These are phyloP conservation scores for Urocolius indicus DNA, from an alignment of 2,113 vertebrate species.

Conservation along the genomic window DNA sequence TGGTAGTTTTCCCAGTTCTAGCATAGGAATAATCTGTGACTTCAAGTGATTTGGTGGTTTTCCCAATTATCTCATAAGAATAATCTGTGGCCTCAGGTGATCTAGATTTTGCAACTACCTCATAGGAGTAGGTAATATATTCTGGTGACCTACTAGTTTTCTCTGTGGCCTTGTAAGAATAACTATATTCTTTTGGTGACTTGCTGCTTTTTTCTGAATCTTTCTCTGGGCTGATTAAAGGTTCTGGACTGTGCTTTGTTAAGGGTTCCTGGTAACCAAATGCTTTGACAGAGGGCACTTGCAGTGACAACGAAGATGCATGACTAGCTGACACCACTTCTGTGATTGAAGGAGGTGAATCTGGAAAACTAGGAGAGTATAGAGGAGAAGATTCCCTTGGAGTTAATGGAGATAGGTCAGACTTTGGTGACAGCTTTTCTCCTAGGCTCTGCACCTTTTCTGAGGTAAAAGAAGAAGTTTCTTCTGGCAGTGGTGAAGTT, in stretches of 20 bases:
- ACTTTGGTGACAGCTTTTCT: constrained; percentile 81
- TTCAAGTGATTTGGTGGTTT: constrained; percentile 65
- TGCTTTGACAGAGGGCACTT: constrained; percentile 63
- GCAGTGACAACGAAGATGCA: constrained; percentile 66
- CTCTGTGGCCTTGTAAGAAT: constrained; percentile 59
- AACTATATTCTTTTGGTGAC: constrained; percentile 68
- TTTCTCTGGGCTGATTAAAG: constrained; percentile 64
- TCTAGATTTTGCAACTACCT: constrained; percentile 33
- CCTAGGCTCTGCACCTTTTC: constrained; percentile 78
- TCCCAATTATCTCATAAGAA: constrained; percentile 65
- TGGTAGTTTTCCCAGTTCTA: constrained; percentile 53
- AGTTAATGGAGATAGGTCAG: constrained; percentile 84
- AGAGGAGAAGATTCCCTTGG: constrained; percentile 80
- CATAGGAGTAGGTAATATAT: constrained; percentile 49
- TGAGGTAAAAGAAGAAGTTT: constrained; percentile 83
- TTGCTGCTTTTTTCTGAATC: constrained; percentile 65
- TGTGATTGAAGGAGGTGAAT: constrained; percentile 63
- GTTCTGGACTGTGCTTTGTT: constrained; percentile 74
- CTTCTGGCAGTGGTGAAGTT: constrained; percentile 82
- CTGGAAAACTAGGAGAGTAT: constrained; percentile 77
- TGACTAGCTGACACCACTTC: not conserved
- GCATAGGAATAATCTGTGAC: constrained; percentile 53
- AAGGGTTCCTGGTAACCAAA: constrained; percentile 73
- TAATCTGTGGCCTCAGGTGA: constrained; percentile 60
- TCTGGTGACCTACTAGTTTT: not conserved